A percentile compares a stretch with the other conserved stretches of the same genome.
These are phyloP conservation scores for Morus bassanus DNA, from an alignment of 2,797 vertebrate species.

Conservation along the genomic window DNA sequence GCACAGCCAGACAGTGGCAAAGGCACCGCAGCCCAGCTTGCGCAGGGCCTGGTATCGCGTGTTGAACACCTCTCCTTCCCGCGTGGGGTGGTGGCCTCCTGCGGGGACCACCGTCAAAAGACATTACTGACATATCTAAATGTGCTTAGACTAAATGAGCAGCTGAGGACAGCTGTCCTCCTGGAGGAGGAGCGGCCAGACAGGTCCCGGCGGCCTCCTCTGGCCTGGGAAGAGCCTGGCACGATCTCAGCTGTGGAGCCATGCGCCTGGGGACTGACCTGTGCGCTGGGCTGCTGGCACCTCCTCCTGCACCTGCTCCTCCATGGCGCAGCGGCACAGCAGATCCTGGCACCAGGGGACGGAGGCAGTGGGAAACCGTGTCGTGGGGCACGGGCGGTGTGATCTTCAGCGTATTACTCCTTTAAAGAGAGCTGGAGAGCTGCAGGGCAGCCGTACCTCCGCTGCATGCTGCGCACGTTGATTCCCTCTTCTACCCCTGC, in stretches of 20 bases:
- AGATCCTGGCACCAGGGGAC: not conserved
- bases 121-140: not conserved
- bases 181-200: rapidly evolving
- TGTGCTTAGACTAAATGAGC: not conserved
- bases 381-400: rapidly evolving
- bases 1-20: constrained; percentile 88
- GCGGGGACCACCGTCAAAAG: not conserved
- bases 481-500: not conserved
- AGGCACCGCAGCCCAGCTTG: constrained; percentile 82
- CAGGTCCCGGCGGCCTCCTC: not conserved
- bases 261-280: constrained; percentile 52
- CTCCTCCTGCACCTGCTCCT: constrained; percentile 65
- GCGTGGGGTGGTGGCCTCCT: constrained; percentile 80
- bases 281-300: constrained; percentile 71
- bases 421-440: not conserved
- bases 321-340: constrained; percentile 31
- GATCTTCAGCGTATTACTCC: not conserved
- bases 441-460: not conserved
- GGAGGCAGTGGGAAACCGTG: not conserved
- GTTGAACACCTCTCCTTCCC: constrained; percentile 80
- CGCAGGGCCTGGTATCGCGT: constrained; percentile 78
- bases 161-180: not conserved
- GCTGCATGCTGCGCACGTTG: not conserved
- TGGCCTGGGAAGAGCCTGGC: not conserved
- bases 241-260: not conserved